Evolutionary conservation across 2,797 vertebrate genomes (phyloP), one percentile per base, ranked within the genome.

Genomic region (Lateolabrax maculatus): DNA sequence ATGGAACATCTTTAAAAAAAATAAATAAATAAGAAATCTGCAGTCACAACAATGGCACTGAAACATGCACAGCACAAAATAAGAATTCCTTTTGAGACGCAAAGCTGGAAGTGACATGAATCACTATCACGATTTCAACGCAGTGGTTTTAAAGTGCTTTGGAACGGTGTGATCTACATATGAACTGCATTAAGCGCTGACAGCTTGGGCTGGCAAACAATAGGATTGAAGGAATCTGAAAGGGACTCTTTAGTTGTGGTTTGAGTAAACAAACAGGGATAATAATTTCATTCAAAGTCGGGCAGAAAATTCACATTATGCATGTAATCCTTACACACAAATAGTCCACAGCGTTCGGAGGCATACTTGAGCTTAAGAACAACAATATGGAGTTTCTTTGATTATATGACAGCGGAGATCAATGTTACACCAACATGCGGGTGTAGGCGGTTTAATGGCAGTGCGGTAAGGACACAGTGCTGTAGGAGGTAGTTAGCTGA

Each of bases 231-330:
- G 64, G 77, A 81, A 86, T 83, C 85, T 82, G 69, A 73, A 63
- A 71, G 74, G 63, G 56, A 85, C 66, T 90, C 74, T 71, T 78
- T 63, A 67, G 67, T 71, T 63, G 77, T 39, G 73, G 71, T 83
- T 83, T 70, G 72, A 83, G 71, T 80, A 88, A 89, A 86, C 78
- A 91, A 90, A 91, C 66, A 13, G 31, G 71, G 68, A 91, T 83
- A 67, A 91, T 73, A 71, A 71, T 83, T 84, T 44, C 21, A 78
- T 81, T 80, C 52, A 68, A 80, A 81, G 82, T 63, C 18, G 3
- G 23, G 74, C 9, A 63, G 65, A 66, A 77, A 71, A 84, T 71
- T 85, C 81, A 81, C 79, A 89, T 83, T 74, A 75, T 73, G 70
- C 53, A 23, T 75, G 69, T 83, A 89, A 90, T 90, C 85, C 79